These are phyloP conservation scores for Frieseomelitta varia DNA, from an alignment of 1,140 invertebrate species.

Conservation along the genomic window DNA sequence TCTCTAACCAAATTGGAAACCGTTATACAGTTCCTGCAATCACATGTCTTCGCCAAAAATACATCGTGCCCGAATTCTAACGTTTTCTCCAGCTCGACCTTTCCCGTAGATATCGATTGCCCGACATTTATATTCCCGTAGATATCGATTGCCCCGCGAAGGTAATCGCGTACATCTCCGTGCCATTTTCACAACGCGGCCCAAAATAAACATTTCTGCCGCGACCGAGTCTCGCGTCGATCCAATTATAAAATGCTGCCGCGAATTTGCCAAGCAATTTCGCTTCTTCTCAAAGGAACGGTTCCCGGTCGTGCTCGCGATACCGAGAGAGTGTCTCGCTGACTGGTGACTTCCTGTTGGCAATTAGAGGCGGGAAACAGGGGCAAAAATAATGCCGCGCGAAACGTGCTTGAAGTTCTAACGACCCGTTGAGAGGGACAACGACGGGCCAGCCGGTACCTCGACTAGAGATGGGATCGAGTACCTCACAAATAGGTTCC, in stretches of 20 bases:
- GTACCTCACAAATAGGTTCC: too few species aligned
- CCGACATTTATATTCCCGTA: not conserved
- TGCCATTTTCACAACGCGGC: not conserved
- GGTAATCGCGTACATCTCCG: not conserved
- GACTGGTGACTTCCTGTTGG: conserved; percentile 71
- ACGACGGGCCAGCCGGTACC: conserved; percentile 30
- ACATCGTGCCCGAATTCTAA: not conserved
- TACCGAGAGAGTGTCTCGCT: conserved; percentile 17
- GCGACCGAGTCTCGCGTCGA: conserved; percentile 25
- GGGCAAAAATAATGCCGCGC: conserved; percentile 67
- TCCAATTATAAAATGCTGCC: conserved; percentile 64
- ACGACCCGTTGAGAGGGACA: conserved; percentile 74
- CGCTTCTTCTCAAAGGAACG: conserved; percentile 51
- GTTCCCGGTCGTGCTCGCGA: conserved; percentile 43
- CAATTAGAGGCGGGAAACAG: conserved; percentile 67
- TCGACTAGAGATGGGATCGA: too few species aligned
- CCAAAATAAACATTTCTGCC: conserved; percentile 44
- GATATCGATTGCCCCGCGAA: conserved; percentile 31
- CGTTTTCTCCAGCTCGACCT: not conserved
- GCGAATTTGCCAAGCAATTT: conserved; percentile 64
- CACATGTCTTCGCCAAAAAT: not conserved
- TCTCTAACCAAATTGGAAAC: not conserved
- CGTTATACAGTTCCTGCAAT: not conserved
- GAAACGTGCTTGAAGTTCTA: conserved; percentile 64
- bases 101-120: too few species aligned